Evolutionary conservation across 2,113 vertebrate genomes (phyloP), one percentile per base, ranked within the genome.

Genomic region (Gulo gulo): DNA sequence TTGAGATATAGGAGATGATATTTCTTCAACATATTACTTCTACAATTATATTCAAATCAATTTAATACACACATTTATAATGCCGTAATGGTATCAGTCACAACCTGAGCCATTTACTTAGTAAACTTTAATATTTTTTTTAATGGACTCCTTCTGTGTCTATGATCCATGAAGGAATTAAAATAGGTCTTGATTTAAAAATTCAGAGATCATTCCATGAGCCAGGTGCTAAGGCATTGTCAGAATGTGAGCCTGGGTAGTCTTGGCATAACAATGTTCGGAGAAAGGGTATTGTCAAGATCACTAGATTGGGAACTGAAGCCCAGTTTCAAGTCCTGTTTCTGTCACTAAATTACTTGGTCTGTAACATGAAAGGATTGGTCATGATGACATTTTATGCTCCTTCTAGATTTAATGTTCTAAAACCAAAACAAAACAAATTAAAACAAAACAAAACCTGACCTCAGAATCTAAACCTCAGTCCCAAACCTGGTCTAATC

Each of bases 1-100:
- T 91, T 91, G 67, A 78, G 84, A 92, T n/a, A 29, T 10, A 94
- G 74, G 0, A 0, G 93, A 84, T 15, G 76, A 79, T 47, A 47
- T 80, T 15, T 97, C 82, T 92, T 97, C 34, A 92, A 63, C 59
- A 76, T 20, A 88, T 84, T 88, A 45, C 86, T 85, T 92, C 29
- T 63, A 95, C 7, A 78, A 13, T 34, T 34, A 83, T 11, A 83
- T 45, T 63, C 23, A 93, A 16, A 45, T 89, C 71, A 88, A 67
- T 91, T 74, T 76, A 16, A 83, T 85, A 5, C 16, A 13, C 47
- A 63, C 23, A 69, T 93, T 69, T 47, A 93, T 1, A 36, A 81
- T 2, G 9, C 6, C 84, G 52, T 89, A 29, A 42, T 26, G 18
- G 85, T 57, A 71, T 1, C 36, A 76, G 9, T 94, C 63, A 74